Conservation (phyloP, 2,797 vertebrate genomes). For the Ptychobarbus kaznakovi region DNA sequence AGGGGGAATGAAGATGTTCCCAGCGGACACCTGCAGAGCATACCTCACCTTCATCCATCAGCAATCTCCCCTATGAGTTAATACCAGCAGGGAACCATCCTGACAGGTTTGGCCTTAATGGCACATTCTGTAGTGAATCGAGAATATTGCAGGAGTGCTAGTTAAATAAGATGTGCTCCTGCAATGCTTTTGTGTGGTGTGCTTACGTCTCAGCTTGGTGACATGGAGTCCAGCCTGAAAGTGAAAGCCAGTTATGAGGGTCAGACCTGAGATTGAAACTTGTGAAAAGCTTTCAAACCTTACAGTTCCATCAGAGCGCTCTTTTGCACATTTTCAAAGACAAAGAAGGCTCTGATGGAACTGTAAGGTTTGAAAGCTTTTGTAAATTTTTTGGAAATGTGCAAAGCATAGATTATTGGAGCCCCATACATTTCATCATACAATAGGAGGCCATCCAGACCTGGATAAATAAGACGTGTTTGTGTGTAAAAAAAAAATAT, state of each 20-base stretch:
- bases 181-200: conserved; percentile 19
- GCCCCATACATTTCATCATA: not conserved
- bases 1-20: conserved; percentile 68
- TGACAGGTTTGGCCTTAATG: conserved; percentile 53
- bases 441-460: not conserved
- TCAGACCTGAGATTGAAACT: conserved; percentile 13
- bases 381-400: no score
- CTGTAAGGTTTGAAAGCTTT: no score
- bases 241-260: conserved; percentile 9
- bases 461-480: not conserved
- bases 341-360: no score
- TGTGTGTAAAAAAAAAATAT: not conserved
- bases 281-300: conserved; percentile 39
- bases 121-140: conserved; percentile 37
- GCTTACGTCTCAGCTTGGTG: not conserved
- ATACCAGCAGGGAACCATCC: conserved; percentile 38
- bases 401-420: conserved; percentile 42
- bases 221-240: conserved; percentile 12
- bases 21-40: conserved; percentile 65
- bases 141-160: conserved; percentile 47
- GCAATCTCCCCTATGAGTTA: conserved; percentile 53
- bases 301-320: not conserved
- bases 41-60: conserved; percentile 79
- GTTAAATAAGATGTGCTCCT: conserved; percentile 26
- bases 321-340: no score